Evolutionary conservation across 2,888 invertebrate species (phyloP).

Genomic region (Tipula unca): DNA sequence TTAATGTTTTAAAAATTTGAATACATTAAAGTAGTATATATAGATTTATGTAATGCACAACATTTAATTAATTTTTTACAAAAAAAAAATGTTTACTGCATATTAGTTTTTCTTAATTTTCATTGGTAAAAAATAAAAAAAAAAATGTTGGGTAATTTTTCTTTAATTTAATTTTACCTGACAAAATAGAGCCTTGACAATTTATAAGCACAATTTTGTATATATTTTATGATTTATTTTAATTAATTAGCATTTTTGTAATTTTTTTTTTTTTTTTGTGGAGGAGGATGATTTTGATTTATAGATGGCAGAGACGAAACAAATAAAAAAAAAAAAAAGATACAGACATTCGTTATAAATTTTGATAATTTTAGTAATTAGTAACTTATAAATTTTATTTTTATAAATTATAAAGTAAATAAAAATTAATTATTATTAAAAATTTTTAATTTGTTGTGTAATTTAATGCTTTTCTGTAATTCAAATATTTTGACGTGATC

Average conservation of each 20-base stretch:
- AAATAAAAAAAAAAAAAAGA: conserved; percentile 16
- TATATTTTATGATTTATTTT: background rate
- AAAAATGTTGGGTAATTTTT: conserved; percentile 21
- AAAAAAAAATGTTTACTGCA: background rate
- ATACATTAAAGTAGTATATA: background rate
- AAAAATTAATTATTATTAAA: background rate
- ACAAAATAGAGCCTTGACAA: conserved; percentile 42
- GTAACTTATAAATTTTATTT: background rate
- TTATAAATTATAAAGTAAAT: too few relatives aligned
- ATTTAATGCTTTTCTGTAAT: background rate
- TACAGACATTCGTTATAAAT: conserved; percentile 16
- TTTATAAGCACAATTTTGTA: conserved; percentile 25
- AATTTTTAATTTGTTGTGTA: background rate
- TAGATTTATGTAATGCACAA: background rate
- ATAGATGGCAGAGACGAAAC: conserved; percentile 16
- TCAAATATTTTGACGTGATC: background rate
- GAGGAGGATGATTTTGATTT: conserved; percentile 18
- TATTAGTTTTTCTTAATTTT: conserved; percentile 17
- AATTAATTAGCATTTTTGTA: background rate
- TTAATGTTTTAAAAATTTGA: conserved; percentile 8
- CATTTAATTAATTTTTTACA: background rate
- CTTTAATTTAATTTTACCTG: conserved; percentile 36
- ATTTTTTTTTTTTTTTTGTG: background rate
- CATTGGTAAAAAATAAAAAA: conserved; percentile 17
- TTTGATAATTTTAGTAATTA: background rate